Evolutionary conservation across 1,140 invertebrate genomes (phyloP).

Genomic region (Caenorhabditis elegans): WBcel235 BX284606.5:16842001-16842500

Average conservation of each 20-base stretch:
- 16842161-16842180: slow-evolving; percentile 64
- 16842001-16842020: slow-evolving; percentile 71
- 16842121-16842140: slow-evolving; percentile 37
- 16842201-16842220: slow-evolving; percentile 54
- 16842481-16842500: slow-evolving; percentile 74
- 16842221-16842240: slow-evolving; percentile 90
- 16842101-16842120: slow-evolving; percentile 92
- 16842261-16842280: slow-evolving; percentile 86
- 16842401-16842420: background rate
- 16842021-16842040: slow-evolving; percentile 90
- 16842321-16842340: slow-evolving; percentile 94
- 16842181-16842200: background rate
- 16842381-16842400: background rate
- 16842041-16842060: slow-evolving; percentile 83
- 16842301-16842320: slow-evolving; percentile 91
- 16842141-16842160: background rate
- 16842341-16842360: slow-evolving; percentile 78
- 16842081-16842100: slow-evolving; percentile 86
- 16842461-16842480: slow-evolving; percentile 77
- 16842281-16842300: slow-evolving; percentile 89
- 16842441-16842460: background rate
- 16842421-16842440: too few species aligned
- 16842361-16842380: background rate
- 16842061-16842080: slow-evolving; percentile 95
- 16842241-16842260: slow-evolving; percentile 95